These are phyloP conservation scores for Cuculus canorus DNA, from an alignment of 2,797 vertebrate genomes.

Conservation along the genomic window DNA sequence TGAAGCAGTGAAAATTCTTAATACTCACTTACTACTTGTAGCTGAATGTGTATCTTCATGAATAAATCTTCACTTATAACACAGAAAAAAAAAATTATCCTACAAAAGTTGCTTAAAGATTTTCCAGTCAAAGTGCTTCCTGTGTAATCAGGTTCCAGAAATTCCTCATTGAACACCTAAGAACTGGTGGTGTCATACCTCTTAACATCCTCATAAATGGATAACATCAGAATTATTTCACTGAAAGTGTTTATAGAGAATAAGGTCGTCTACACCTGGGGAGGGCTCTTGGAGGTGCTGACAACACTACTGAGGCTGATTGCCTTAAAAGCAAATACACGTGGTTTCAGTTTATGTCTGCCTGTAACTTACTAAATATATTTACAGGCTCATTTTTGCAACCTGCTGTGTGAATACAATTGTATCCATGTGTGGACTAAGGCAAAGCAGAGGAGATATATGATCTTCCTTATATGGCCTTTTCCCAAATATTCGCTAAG, in stretches of 20 bases:
- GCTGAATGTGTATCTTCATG: neutral
- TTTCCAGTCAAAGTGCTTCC: conserved; percentile 2
- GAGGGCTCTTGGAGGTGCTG: conserved; percentile 60
- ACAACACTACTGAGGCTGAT: conserved; percentile 69
- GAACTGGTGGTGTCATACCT: conserved; percentile 14
- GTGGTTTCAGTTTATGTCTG: conserved; percentile 73
- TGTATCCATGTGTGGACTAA: conserved; percentile 71
- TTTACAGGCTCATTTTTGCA: conserved; percentile 70
- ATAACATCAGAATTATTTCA: conserved; percentile 67
- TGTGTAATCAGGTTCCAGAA: conserved; percentile 29
- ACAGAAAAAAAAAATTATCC: neutral
- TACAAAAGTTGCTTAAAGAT: conserved; percentile 30
- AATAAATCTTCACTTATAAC: conserved; percentile 1
- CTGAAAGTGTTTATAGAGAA: conserved; percentile 56
- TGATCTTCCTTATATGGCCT: conserved; percentile 3
- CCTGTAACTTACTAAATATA: conserved; percentile 65
- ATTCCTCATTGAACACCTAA: conserved; percentile 1
- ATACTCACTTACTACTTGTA: conserved; percentile 3
- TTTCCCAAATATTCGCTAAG: neutral
- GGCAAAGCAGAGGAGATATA: conserved; percentile 22
- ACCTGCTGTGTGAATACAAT: conserved; percentile 69
- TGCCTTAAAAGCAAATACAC: conserved; percentile 77
- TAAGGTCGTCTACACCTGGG: conserved; percentile 43
- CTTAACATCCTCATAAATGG: conserved; percentile 49
- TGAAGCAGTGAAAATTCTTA: conserved; percentile 18